phyloP scores from a whole-genome alignment of 1,140 invertebrate species.

The Pygmarrhopalites habei region DNA sequence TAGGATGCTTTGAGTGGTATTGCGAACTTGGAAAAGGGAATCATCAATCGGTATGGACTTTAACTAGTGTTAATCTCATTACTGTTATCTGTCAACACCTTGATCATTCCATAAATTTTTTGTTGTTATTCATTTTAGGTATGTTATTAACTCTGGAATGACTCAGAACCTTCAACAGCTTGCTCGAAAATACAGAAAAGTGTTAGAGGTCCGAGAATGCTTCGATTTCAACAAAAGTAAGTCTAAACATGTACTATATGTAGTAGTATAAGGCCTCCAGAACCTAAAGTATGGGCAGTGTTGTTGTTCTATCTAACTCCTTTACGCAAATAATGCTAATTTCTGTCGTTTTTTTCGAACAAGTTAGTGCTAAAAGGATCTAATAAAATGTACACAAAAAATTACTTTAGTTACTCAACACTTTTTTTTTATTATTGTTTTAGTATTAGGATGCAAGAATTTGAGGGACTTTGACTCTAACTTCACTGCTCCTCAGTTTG shows the following conservation, averaged over 20 bases:
- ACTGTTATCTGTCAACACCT: no score
- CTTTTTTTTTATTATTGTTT: slow-evolving; percentile 30
- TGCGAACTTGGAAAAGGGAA: slow-evolving; percentile 65
- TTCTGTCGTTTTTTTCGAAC: slow-evolving; percentile 40
- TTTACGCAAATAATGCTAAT: slow-evolving; percentile 52
- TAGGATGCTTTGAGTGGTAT: slow-evolving; percentile 66
- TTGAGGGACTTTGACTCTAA: slow-evolving; percentile 30
- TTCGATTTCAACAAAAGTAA: slow-evolving; percentile 1
- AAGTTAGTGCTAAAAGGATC: slow-evolving; percentile 23
- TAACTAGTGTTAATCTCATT: no score
- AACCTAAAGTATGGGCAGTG: slow-evolving; percentile 75
- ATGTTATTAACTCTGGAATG: slow-evolving; percentile 64
- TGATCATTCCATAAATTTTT: no score
- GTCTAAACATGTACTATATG: slow-evolving; percentile 67
- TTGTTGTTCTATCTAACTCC: slow-evolving; percentile 51
- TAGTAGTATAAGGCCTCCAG: slow-evolving; percentile 65
- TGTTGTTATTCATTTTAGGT: no score
- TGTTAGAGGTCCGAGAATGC: slow-evolving; percentile 17
- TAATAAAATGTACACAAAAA: slow-evolving; percentile 30
- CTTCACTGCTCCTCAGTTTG: slow-evolving; percentile 35
- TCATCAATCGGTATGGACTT: slow-evolving; percentile 65
- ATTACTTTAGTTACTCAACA: slow-evolving; percentile 28
- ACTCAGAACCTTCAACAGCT: slow-evolving; percentile 55
- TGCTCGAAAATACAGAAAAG: slow-evolving; percentile 46
- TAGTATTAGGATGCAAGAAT: slow-evolving; percentile 12